Base-by-base conservation (phyloP, 2,888 invertebrate species). In the Eupithecia inturbata region DNA sequence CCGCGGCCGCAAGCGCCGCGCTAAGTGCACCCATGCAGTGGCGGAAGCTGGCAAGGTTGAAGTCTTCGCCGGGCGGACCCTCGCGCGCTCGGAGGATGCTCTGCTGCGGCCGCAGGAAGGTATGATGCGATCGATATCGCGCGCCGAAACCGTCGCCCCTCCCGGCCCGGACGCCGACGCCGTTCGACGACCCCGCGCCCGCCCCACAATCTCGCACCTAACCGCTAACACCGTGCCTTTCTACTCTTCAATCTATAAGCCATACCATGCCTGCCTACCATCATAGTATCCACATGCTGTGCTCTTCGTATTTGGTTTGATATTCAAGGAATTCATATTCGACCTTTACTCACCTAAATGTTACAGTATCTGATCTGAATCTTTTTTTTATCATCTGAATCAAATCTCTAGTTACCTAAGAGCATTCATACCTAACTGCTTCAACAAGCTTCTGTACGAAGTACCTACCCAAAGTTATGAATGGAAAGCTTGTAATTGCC, bases 31-130 rank as follows among this genome's bases (percentile, higher is more conserved):
- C 96, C 96, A 97, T 96, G 97, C 97, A 97, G 97, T 97, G 97
- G 97, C 96, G 96, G 95, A 97, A 96, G 96, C 96, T 97, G 94
- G 96, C 96, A 95, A 96, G 96, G 95, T 96, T 96, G 95, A 96
- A 96, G 95, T 95, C 96, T 95, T 95, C 96, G 95, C 95, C 96
- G 95, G 93, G 94, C 92, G 94, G 93, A 89, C 94, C 91, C 89
- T 93, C 94, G 90, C 96, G 96, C 95, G 97, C 97, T 96, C 96
- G 97, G 96, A 97, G 96, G 96, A 98, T 98, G 98, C 97, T 98
- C 96, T 98, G 98, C 96, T 98, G 98, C 96, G 98, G 98, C 96
- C 97, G 98, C 95, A 97, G 97, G 96, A 98, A 98, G 97, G 98
- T 98, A 95, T 67, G 73, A 77, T 96, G 92, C 89, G 88, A 87